Percentiles rank a stretch among this genome's conserved stretches.
Conservation (phyloP, 2,113 vertebrate genomes). For the Heptranchias perlo region DNA sequence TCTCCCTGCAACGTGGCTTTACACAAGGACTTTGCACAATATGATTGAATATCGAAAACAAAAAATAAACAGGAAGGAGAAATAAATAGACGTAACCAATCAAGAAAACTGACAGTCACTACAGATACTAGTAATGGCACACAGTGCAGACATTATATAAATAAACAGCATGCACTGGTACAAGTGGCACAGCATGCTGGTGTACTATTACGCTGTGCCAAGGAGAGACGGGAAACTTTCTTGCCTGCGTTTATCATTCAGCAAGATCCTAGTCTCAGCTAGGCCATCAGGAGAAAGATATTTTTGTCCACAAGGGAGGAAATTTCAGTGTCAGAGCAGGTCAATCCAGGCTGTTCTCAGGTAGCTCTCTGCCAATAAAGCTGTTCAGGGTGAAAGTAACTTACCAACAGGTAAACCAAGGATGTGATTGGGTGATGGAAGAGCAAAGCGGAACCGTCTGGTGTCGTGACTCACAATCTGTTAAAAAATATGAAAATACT, state of each 20-base stretch:
- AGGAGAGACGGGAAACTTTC: too few relatives aligned
- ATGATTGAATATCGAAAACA: background rate
- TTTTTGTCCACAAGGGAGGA: background rate
- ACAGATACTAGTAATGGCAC: background rate
- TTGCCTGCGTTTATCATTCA: too few relatives aligned
- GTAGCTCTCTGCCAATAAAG: background rate
- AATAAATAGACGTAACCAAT: background rate
- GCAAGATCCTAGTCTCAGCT: background rate
- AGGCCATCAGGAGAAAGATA: background rate
- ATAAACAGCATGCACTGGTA: background rate
- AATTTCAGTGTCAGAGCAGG: background rate
- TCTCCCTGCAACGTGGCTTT: background rate
- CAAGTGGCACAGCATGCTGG: background rate
- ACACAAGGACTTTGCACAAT: background rate
- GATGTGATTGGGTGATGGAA: slow-evolving; percentile 55
- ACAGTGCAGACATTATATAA: background rate
- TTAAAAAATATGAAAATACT: slow-evolving; percentile 22
- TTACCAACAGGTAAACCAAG: slow-evolving; percentile 63
- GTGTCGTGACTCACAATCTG: slow-evolving; percentile 62
- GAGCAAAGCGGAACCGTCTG: slow-evolving; percentile 59
- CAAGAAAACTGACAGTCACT: background rate
- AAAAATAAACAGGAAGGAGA: background rate
- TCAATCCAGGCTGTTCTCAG: background rate
- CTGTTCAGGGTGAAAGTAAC: slow-evolving; percentile 30
- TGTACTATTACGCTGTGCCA: background rate